Evolutionary conservation across 2,113 vertebrate genomes (phyloP).

Genomic region (Syngnathus typhle): DNA sequence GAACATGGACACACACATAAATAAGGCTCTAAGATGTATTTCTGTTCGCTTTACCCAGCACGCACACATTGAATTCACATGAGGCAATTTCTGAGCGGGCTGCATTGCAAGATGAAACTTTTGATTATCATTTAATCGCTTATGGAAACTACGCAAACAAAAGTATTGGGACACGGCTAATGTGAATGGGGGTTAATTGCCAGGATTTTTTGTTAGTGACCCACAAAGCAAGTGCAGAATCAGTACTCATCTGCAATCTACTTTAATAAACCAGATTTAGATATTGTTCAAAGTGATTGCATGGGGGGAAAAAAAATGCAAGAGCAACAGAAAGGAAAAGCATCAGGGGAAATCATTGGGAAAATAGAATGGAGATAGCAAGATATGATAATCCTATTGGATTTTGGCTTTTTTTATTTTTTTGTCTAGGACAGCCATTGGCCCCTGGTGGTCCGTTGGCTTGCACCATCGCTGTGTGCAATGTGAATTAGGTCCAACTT

Average conservation of each 20-base stretch:
- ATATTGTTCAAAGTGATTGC: conserved; percentile 14
- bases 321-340: not conserved
- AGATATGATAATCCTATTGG: not conserved
- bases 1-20: conserved; percentile 23
- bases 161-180: not conserved
- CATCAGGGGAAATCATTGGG: conserved; percentile 14
- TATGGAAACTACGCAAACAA: not conserved
- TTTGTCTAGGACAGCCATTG: conserved; percentile 6
- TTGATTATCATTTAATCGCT: not conserved
- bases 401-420: conserved; percentile 3
- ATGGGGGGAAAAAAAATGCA: conserved; percentile 1
- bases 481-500: not conserved
- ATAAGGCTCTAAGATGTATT: conserved; percentile 17
- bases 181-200: not conserved
- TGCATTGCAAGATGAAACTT: conserved; percentile 8
- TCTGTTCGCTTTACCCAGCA: conserved; percentile 22
- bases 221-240: conserved; percentile 33
- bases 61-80: not conserved
- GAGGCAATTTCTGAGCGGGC: conserved; percentile 9
- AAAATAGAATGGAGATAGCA: not conserved
- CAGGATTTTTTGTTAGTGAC: conserved; percentile 23
- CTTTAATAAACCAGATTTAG: conserved; percentile 22
- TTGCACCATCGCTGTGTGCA: not conserved
- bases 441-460: not conserved
- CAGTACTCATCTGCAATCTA: conserved; percentile 25